Base-by-base conservation (phyloP, 2,888 invertebrate genomes). In the Eurytoma adleriae region DNA sequence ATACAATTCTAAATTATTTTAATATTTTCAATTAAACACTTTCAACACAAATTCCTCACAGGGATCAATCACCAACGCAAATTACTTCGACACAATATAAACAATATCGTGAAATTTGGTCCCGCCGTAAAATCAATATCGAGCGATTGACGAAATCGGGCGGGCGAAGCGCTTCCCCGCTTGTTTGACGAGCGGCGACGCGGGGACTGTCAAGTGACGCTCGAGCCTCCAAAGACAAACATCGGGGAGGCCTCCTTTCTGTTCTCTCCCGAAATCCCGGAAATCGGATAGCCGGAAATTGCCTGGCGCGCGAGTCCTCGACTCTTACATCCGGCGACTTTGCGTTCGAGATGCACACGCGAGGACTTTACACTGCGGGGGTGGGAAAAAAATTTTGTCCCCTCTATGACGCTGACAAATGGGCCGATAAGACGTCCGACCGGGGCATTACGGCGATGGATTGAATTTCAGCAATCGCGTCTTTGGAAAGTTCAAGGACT, bases 211-310 rank as follows among this genome's bases (percentile, higher is more conserved):
- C 73, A 40, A 73, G 54, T 64, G 62, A 64, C 64, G 54, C 30
- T 30, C 64, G 16, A 5, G 1, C 70, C 18, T 12, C 14, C 40
- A 4, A 73, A 64, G 54, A 73, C 56, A 61, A 54, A 64, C 56
- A 54, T 56, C 10, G 18, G 40, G 4, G 52, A 16, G 18, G 24
- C 24, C 20, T 16, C 56, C 20, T 30, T 30, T 24, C 56, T 18
- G 18, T 52, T 57, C 18, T 57, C 40, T 30, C 40, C 24, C n/a
- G 27, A 20, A 20, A 24, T 30, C n/a, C 18, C 72, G 14, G 54
- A 72, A 27, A 72, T 72, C 62, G 14, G 52, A 52, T 54, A n/a
- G 30, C 12, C 72, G 18, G 62, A 64, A 54, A 62, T 72, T 52
- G 72, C 62, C 62, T 62, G 5, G 18, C 18, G 52, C 30, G 61